Conservation (phyloP, 2,797 vertebrate species). For the Coregonus ussuriensis region DNA sequence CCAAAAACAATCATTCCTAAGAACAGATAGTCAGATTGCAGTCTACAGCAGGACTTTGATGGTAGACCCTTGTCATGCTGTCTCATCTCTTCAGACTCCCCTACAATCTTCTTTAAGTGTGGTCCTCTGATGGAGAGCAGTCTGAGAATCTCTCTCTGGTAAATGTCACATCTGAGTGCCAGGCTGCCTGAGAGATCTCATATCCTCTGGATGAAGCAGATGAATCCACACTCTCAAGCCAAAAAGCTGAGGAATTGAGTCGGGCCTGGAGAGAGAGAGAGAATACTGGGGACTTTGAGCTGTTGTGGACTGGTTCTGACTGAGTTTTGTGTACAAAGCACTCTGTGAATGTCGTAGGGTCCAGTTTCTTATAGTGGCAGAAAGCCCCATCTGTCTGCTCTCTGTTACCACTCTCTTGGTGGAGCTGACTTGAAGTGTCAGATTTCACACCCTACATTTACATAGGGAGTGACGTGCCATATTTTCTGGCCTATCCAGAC, state of each 20-base stretch:
- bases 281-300: no score
- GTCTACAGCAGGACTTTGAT: slow-evolving; percentile 23
- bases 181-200: not conserved
- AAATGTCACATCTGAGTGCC: slow-evolving; percentile 21
- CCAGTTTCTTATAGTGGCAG: no score
- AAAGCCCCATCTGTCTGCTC: no score
- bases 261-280: no score
- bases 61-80: slow-evolving; percentile 35
- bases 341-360: no score
- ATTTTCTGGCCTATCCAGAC: no score
- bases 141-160: not conserved
- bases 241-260: not conserved
- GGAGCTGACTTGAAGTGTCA: no score
- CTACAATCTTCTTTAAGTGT: not conserved
- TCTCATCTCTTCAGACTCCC: slow-evolving; percentile 16
- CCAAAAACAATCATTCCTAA: not conserved
- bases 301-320: no score
- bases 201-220: slow-evolving; percentile 10
- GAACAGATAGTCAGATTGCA: slow-evolving; percentile 1
- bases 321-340: no score
- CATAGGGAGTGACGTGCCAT: no score
- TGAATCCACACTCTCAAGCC: slow-evolving; percentile 18
- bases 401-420: no score
- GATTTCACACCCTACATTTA: no score
- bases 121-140: not conserved